Evolutionary conservation across 1,140 invertebrate genomes (phyloP), one percentile per base, ranked within the genome.

Genomic region (Drosophila sechellia): DNA sequence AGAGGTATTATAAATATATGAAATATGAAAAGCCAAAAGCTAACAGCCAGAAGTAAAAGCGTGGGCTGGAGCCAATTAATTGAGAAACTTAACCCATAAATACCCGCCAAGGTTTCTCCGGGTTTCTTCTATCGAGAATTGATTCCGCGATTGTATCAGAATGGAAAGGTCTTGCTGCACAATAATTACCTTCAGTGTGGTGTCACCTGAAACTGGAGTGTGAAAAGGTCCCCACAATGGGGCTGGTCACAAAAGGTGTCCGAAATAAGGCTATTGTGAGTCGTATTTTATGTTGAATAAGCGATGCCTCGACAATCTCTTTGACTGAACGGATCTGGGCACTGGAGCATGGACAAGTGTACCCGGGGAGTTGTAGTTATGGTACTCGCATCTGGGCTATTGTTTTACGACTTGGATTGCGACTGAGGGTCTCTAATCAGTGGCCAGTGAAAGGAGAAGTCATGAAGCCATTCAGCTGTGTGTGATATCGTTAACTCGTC

Each of bases 401-500:
- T 86, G 83, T 76, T 81, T 86, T 84, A 84, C 75, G 55, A 70
- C 52, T 85, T 56, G 45, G 65, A 66, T 68, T 77, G 49, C 58
- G 59, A 65, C 70, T 79, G 48, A 34, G 15, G 48, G 64, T 37
- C 74, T 63, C 71, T 86, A 86, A 86, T 86, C 81, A 81, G 45
- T 35, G 63, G 59, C 78, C 78, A 89, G 83, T 87, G 83, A 86
- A 86, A 86, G 83, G 83, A 86, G 63, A 87, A 75, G 70, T 81
- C 74, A 85, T 81, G 81, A 81, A 86, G 81, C 79, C 81, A 87
- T 83, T 64, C 27, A 75, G 79, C 61, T 45, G 43, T 56, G n/a
- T 69, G 83, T 61, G 79, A 83, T 87, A 89, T 86, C 71, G 75
- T 65, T 87, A 87, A 86, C 83, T 87, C 60, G 79, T 72, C 78